phyloP scores from a whole-genome alignment of 2,113 vertebrate genomes.

The Sula dactylatra region DNA sequence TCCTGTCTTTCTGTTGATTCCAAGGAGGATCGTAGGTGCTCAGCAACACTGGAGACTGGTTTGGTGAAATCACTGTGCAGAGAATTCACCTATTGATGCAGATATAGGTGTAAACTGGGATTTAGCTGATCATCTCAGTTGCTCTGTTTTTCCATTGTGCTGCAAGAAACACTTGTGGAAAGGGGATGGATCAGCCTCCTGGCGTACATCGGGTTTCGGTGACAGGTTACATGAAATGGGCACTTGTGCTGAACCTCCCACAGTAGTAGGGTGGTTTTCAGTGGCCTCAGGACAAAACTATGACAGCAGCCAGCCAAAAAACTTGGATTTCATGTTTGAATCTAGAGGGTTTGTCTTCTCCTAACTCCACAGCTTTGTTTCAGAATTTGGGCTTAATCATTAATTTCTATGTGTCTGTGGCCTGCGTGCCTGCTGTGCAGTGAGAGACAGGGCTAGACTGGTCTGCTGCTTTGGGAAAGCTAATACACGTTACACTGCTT shows the following conservation, averaged over 20 bases:
- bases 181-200: background rate
- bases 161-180: background rate
- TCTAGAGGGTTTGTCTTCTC: background rate
- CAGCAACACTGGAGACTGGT: background rate
- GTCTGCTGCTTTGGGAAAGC: background rate
- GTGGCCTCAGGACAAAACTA: background rate
- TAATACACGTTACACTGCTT: background rate
- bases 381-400: background rate
- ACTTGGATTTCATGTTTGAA: background rate
- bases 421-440: background rate
- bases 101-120: background rate
- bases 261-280: background rate
- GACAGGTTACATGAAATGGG: background rate
- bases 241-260: background rate
- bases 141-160: background rate
- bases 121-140: background rate
- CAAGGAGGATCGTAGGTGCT: background rate
- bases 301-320: background rate
- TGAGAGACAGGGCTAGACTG: background rate
- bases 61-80: background rate
- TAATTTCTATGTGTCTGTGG: background rate
- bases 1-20: background rate
- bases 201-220: fast-evolving
- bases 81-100: background rate
- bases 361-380: background rate